These are phyloP conservation scores for Toxotes chatareus DNA, from an alignment of 2,113 vertebrate genomes.

Conservation along the genomic window DNA sequence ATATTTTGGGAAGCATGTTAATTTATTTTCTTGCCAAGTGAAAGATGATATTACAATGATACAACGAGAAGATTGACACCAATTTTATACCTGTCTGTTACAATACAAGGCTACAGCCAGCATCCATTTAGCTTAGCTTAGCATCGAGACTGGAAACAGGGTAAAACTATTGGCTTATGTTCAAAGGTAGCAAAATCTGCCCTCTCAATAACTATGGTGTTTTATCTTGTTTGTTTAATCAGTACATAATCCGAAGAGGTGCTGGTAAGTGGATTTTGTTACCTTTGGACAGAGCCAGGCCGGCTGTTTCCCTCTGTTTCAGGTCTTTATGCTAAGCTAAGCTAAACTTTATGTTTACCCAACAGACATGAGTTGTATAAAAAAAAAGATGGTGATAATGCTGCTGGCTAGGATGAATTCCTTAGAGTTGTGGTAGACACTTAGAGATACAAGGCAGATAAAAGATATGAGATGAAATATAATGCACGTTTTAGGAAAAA, in stretches of 20 bases:
- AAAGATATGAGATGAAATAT: background rate
- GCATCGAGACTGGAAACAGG: background rate
- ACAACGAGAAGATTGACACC: background rate
- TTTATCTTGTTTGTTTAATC: background rate
- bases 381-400: background rate
- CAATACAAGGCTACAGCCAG: background rate
- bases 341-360: background rate
- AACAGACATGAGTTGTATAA: background rate
- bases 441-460: background rate
- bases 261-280: background rate
- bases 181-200: background rate
- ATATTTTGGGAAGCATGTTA: background rate
- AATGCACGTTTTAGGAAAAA: background rate
- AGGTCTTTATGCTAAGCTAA: constrained; percentile 1
- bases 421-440: background rate
- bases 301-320: background rate
- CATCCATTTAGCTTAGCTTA: background rate
- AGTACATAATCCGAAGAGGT: background rate
- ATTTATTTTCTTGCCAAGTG: background rate
- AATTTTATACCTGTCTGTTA: background rate
- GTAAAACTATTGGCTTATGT: background rate
- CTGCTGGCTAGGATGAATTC: background rate
- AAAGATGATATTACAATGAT: no score
- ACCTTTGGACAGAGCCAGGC: background rate
- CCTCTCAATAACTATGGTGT: background rate